Base-by-base conservation (phyloP, 2,888 invertebrate genomes). In the Hylaea fasciaria region DNA sequence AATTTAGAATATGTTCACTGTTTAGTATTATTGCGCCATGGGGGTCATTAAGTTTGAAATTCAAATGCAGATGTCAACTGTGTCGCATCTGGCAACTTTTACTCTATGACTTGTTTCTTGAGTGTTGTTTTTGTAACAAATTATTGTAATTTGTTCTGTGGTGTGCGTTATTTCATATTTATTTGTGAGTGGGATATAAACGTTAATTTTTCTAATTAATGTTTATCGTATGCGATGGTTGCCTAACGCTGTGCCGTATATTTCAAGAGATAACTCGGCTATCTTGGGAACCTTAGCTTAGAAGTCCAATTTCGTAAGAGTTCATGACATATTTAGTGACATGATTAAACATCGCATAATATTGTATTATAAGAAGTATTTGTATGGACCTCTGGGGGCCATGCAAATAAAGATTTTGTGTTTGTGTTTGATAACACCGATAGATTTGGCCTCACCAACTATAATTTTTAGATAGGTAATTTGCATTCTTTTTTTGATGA, bases 1-100 rank as follows among this genome's bases (percentile, higher is more conserved):
- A 87, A 87, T 87, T 90, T 87, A 85, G 85, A 88, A 86, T 82
- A 84, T 91, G 91, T 89, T 91, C 84, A 88, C 91, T 89, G 88
- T 89, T 89, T 90, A 89, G 88, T 87, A 81, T n/a, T 83, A 80
- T 86, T 76, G 80, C 84, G 86, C 84, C 91, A 81, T 82, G 87
- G 90, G 91, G 84, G 83, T 86, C 85, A 87, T 91, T 90, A 89
- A 85, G 83, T 85, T 85, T 74, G 76, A 80, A 74, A 76, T 75
- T 64, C 68, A 71, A 76, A 77, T 74, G 85, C 91, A 90, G 86
- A 87, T 90, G 90, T 86, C 84, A 81, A 51, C 72, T 68, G 70
- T 65, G 64, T 61, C 69, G 74, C 90, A 90, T 89, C 85, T 91
- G 91, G 85, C 78, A 80, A 78, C 75, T 78, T 81, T 84, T 73